A percentile compares a stretch with the other conserved stretches of the same genome.
Conservation (phyloP, 2,113 vertebrate species). For the Passer montanus region DNA sequence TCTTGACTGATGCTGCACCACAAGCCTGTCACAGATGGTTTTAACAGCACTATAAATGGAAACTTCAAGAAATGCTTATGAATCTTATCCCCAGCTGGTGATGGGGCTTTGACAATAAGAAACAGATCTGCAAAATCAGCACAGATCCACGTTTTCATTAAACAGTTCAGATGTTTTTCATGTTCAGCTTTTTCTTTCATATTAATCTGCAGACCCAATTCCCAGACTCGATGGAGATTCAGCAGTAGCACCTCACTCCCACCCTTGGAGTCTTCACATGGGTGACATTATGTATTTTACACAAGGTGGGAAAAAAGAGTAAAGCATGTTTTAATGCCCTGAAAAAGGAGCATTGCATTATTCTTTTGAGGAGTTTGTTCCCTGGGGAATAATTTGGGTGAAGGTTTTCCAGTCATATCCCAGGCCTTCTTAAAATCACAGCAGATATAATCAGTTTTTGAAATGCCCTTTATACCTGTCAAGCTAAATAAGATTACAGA, state of each 20-base stretch:
- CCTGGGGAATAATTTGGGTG: background rate
- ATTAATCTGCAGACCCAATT: background rate
- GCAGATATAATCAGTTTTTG: slow-evolving; percentile 67
- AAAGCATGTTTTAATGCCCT: background rate
- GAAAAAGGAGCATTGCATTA: background rate
- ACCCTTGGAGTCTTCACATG: background rate
- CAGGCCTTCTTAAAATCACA: slow-evolving; percentile 66
- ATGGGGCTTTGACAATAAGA: background rate
- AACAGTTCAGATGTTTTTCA: background rate
- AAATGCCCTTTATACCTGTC: slow-evolving; percentile 75
- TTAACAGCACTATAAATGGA: background rate
- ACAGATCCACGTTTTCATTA: background rate
- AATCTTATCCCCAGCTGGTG: background rate
- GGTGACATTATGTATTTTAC: background rate
- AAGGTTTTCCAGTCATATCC: slow-evolving; percentile 52
- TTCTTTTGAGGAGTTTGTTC: slow-evolving; percentile 43
- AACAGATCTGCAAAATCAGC: background rate
- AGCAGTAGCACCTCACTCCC: background rate
- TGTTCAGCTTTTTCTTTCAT: background rate
- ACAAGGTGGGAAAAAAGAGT: background rate
- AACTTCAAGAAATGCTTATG: background rate
- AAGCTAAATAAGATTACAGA: slow-evolving; percentile 67
- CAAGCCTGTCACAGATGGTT: background rate
- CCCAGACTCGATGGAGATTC: background rate
- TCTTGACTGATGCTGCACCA: background rate